phyloP scores from a whole-genome alignment of 1,140 invertebrate species.

The Caerostris extrusa region DNA sequence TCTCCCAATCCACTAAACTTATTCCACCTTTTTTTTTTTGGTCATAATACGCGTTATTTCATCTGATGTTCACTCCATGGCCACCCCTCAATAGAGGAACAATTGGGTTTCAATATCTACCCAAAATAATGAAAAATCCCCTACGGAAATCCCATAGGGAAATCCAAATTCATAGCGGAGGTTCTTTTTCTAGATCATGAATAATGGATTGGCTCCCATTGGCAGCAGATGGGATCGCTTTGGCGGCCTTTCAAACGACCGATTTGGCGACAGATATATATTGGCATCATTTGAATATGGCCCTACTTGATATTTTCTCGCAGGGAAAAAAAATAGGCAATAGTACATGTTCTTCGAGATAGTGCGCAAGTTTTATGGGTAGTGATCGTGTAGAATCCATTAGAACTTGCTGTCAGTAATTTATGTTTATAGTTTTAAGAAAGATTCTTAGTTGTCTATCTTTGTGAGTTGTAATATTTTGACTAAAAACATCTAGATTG shows the following conservation, averaged over 20 bases:
- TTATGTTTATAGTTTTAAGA: no score
- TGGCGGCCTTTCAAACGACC: conserved; percentile 73
- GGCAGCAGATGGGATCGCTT: conserved; percentile 69
- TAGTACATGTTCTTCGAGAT: not conserved
- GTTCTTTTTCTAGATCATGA: conserved; percentile 48
- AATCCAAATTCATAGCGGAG: conserved; percentile 75
- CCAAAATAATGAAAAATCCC: conserved; percentile 77
- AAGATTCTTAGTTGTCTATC: no score
- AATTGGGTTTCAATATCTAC: conserved; percentile 74
- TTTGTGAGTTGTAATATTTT: no score
- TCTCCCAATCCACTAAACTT: not conserved
- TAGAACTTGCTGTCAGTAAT: no score
- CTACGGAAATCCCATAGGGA: conserved; percentile 76
- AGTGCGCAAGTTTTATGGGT: no score
- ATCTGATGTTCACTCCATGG: not conserved
- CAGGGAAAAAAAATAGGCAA: not conserved
- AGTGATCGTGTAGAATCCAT: no score
- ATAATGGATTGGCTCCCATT: conserved; percentile 72
- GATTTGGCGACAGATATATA: conserved; percentile 62
- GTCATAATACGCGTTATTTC: conserved; percentile 41
- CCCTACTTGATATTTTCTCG: not conserved
- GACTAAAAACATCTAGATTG: no score
- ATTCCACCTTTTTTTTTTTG: not conserved
- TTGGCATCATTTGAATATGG: conserved; percentile 10
- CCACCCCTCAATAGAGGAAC: conserved; percentile 47